Evolutionary conservation across 2,797 vertebrate genomes (phyloP).

Genomic region (Psittacula derbiana): DNA sequence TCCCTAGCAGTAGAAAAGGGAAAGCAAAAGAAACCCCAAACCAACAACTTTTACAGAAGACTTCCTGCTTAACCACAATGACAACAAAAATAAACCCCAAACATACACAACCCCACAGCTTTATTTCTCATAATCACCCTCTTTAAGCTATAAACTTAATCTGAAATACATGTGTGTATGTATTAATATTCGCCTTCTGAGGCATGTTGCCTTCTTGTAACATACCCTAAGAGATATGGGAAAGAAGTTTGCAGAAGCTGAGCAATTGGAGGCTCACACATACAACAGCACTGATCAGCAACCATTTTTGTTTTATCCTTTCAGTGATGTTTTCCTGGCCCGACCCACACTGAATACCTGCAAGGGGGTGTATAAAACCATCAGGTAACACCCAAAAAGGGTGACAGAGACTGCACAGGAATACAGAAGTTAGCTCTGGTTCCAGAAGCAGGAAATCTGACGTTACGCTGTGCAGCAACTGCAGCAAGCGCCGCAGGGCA

Average conservation of each 20-base stretch:
- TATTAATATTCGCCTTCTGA: not conserved
- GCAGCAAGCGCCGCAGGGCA: not conserved
- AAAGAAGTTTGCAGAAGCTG: not conserved
- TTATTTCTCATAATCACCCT: not conserved
- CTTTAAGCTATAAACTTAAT: not conserved
- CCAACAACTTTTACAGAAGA: not conserved
- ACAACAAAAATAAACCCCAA: not conserved
- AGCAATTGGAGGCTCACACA: not conserved
- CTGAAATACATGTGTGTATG: not conserved
- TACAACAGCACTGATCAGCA: not conserved
- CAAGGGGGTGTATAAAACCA: not conserved
- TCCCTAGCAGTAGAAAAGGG: not conserved
- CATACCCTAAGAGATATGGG: not conserved
- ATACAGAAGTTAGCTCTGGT: accelerated
- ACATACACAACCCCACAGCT: not conserved
- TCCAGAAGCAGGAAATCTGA: not conserved
- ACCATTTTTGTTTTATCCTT: not conserved
- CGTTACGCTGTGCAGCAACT: accelerated
- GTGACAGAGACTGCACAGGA: accelerated
- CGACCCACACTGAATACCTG: not conserved
- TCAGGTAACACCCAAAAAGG: not conserved
- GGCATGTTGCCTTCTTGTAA: not conserved
- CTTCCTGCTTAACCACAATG: not conserved
- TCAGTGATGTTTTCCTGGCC: not conserved
- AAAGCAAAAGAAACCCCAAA: not conserved